These are phyloP conservation scores for Venturia canescens DNA, from an alignment of 1,140 invertebrate species.

Conservation along the genomic window DNA sequence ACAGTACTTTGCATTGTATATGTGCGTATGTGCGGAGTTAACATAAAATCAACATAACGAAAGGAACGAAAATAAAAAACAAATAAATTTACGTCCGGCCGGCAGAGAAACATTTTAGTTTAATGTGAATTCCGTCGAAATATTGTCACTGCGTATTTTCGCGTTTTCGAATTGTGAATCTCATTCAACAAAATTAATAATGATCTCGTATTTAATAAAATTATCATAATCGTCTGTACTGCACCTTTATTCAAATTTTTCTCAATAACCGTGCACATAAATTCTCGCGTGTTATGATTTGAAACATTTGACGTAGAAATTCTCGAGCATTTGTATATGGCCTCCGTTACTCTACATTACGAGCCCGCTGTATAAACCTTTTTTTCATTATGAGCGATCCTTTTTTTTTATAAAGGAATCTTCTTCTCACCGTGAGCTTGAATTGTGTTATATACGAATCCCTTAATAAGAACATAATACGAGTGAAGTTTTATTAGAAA, in stretches of 20 bases:
- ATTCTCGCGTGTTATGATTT: background rate
- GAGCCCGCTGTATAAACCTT: background rate
- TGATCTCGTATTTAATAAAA: background rate
- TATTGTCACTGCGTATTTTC: background rate
- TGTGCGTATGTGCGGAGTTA: background rate
- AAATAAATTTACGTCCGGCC: background rate
- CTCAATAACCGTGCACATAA: background rate
- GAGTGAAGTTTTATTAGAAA: too few relatives aligned
- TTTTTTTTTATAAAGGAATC: background rate
- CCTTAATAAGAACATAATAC: too few relatives aligned
- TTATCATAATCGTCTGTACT: background rate
- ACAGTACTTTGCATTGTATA: background rate
- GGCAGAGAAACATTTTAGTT: background rate
- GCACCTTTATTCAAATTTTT: slow-evolving; percentile 23
- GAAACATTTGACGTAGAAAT: background rate
- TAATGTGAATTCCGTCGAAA: background rate
- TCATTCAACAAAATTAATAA: slow-evolving; percentile 1
- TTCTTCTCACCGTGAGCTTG: background rate
- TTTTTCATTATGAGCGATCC: background rate
- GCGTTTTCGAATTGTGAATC: background rate
- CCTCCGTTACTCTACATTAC: background rate
- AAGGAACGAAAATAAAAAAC: background rate
- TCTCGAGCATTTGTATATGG: background rate
- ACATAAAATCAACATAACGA: background rate
- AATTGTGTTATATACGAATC: background rate